A percentile compares a stretch with the other conserved stretches of the same genome.
Conservation (phyloP, 2,113 vertebrate species). For the Poeciliopsis retropinna region DNA sequence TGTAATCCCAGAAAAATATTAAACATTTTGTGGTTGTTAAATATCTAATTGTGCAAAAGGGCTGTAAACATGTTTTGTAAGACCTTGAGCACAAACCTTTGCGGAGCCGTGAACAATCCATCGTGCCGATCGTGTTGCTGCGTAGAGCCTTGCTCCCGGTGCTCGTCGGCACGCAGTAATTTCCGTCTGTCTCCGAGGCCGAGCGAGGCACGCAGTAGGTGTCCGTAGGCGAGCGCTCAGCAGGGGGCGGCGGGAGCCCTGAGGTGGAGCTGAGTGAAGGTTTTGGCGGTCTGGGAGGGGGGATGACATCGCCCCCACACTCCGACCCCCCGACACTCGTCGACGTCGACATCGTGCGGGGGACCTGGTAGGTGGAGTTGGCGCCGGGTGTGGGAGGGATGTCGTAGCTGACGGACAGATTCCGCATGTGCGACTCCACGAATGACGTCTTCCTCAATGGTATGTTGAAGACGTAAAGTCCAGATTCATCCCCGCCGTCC, state of each 20-base stretch:
- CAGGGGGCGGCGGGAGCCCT: slow-evolving; percentile 67
- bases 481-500: slow-evolving; percentile 80
- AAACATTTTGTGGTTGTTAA: not conserved
- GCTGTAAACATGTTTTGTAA: not conserved
- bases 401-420: slow-evolving; percentile 92
- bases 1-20: not conserved
- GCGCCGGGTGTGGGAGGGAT: slow-evolving; percentile 92
- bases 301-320: slow-evolving; percentile 84
- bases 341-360: slow-evolving; percentile 82
- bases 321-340: slow-evolving; percentile 62
- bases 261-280: slow-evolving; percentile 80
- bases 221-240: slow-evolving; percentile 93
- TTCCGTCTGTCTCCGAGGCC: slow-evolving; percentile 89
- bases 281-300: slow-evolving; percentile 95
- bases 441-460: slow-evolving; percentile 81
- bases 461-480: slow-evolving; percentile 89
- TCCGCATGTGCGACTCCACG: slow-evolving; percentile 88
- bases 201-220: slow-evolving; percentile 82
- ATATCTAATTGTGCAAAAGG: not conserved
- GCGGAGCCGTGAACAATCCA: slow-evolving; percentile 86
- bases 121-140: slow-evolving; percentile 92
- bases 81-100: slow-evolving; percentile 84
- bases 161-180: slow-evolving; percentile 87
- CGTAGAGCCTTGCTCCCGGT: slow-evolving; percentile 83
- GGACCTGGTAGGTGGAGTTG: slow-evolving; percentile 91